Evolutionary conservation across 1,140 invertebrate genomes (phyloP).

Genomic region (Zaprionus capensis): DNA sequence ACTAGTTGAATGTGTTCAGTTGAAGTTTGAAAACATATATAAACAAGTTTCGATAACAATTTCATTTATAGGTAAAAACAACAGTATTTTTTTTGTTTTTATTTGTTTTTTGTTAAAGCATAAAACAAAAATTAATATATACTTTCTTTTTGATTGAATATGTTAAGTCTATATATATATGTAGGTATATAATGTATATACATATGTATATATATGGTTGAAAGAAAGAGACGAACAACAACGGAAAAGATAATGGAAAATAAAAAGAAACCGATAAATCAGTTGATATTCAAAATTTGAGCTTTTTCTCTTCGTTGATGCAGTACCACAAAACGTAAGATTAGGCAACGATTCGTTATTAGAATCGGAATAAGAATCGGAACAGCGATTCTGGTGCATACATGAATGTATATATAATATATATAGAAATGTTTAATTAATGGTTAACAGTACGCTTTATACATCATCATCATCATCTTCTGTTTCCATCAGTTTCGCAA

Average conservation of each 20-base stretch:
- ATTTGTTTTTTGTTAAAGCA: constrained; percentile 41
- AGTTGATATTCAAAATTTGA: constrained; percentile 69
- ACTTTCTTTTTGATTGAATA: constrained; percentile 15
- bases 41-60: constrained; percentile 56
- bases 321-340: constrained; percentile 63
- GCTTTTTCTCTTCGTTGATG: constrained; percentile 84
- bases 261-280: constrained; percentile 42
- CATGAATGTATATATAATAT: constrained; percentile 18
- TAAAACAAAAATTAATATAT: constrained; percentile 46
- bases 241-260: constrained; percentile 11
- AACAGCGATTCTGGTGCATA: constrained; percentile 31
- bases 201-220: constrained; percentile 49
- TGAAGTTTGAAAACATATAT: constrained; percentile 62
- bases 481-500: constrained; percentile 11
- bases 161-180: constrained; percentile 38
- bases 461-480: constrained; percentile 15
- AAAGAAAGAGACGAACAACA: constrained; percentile 16
- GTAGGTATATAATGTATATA: constrained; percentile 29
- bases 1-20: constrained; percentile 79
- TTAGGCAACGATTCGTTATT: constrained; percentile 34
- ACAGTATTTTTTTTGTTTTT: constrained; percentile 2
- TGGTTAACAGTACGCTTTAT: constrained; percentile 30
- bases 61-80: constrained; percentile 48
- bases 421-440: constrained; percentile 14
- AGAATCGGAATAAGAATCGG: constrained; percentile 20